Conservation (phyloP, 2,113 vertebrate species). For the Talpa occidentalis region DNA sequence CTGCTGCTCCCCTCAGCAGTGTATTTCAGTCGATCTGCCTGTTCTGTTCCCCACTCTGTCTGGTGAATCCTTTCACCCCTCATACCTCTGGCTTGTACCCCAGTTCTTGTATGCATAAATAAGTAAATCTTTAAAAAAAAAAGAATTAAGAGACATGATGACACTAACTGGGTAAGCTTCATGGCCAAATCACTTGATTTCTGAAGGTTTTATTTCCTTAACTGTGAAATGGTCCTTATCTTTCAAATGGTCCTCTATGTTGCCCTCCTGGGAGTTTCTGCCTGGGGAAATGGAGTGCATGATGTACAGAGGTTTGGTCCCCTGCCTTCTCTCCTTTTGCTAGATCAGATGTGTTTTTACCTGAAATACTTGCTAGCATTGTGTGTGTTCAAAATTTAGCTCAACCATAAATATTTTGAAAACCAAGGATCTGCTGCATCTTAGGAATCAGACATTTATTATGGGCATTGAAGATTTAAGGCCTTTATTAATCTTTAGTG, state of each 20-base stretch:
- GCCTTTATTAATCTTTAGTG: conserved; percentile 66
- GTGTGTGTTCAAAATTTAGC: neutral
- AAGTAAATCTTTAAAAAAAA: no score
- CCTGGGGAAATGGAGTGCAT: rapidly evolving
- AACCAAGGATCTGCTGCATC: neutral
- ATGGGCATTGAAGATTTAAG: neutral
- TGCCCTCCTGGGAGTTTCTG: neutral
- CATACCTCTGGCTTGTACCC: no score
- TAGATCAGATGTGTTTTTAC: neutral
- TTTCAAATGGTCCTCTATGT: neutral
- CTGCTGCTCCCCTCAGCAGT: no score
- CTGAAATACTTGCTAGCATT: neutral
- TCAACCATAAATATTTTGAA: neutral
- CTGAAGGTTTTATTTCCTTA: neutral
- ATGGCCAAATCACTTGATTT: neutral
- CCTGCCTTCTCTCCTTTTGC: neutral
- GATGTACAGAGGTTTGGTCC: neutral
- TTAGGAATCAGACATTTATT: neutral
- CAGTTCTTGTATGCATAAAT: no score
- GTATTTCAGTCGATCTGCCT: no score
- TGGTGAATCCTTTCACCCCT: no score
- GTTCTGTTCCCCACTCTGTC: no score
- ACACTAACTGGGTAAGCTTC: neutral
- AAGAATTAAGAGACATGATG: neutral
- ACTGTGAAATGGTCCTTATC: neutral